Percentiles rank a stretch among this genome's conserved stretches.
Conservation (phyloP, 2,113 vertebrate genomes). For the Emydura subglobosa region DNA sequence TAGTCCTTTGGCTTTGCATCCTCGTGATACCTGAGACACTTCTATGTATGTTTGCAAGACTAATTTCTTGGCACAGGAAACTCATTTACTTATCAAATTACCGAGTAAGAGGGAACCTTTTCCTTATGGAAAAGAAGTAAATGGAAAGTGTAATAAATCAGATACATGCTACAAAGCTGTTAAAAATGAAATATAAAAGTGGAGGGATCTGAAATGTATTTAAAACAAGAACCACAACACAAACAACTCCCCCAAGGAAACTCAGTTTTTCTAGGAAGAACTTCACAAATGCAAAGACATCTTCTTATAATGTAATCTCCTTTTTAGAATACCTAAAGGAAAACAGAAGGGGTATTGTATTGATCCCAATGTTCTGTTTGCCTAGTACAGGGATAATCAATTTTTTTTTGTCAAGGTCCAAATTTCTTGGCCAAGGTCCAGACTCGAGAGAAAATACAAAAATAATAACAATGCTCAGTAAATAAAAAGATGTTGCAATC, state of each 20-base stretch:
- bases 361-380: background rate
- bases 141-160: background rate
- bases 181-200: background rate
- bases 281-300: background rate
- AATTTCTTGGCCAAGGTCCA: no score
- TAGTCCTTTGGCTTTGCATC: conserved; percentile 22
- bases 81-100: conserved; percentile 23
- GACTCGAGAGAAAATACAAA: no score
- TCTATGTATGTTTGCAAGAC: background rate
- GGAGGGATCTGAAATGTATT: background rate
- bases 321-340: background rate
- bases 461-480: no score
- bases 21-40: background rate
- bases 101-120: background rate
- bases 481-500: no score
- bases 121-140: background rate
- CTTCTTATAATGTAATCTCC: background rate
- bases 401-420: no score
- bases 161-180: background rate
- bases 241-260: background rate
- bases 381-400: no score
- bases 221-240: background rate
- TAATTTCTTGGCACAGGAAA: conserved; percentile 39
- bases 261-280: background rate
- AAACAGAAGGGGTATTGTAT: background rate